Evolutionary conservation across 1,140 invertebrate species (phyloP), one percentile per base, ranked within the genome.

Genomic region (Cecropterus lyciades): DNA sequence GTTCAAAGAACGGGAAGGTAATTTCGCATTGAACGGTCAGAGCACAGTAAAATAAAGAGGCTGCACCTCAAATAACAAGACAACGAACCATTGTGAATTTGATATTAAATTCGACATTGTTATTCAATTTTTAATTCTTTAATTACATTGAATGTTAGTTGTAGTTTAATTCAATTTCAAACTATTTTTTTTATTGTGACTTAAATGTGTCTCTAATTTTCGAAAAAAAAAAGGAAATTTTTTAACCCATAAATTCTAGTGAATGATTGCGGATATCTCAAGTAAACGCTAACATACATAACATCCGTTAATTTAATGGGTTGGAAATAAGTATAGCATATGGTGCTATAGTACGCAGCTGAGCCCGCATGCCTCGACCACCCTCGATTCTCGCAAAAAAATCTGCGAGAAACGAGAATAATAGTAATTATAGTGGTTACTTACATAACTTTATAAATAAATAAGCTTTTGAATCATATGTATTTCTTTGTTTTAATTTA

Each of bases 311-410:
- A 73, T 81, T 67, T 30, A 73, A 73, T 73, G 75, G 65, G 37
- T 69, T 72, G 73, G 65, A 42, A 70, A 73, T 75, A 65, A 30
- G 52, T 59, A 75, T 69, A 14, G 70, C 20, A 20, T 20, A 62
- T 40, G 40, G 27, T 45, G 65, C 56, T 16, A 60, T 57, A 43
- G 57, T 65, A 72, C 53, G 68, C 81, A 85, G 85, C 84, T 85
- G 85, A 78, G 72, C 87, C 87, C 85, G 84, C 85, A 88, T 88
- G 64, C 16, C 17, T 73, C 72, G 82, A 84, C 86, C 85, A 84
- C 85, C 84, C 85, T 80, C 75, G 70, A 67, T 72, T 72, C 71
- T 70, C 72, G 77, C 70, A 73, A 77, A 77, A n/a, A 79, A 70
- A 68, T 57, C n/a, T 66, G 24, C 56, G n/a, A 13, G n/a, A 43